Base-by-base conservation (phyloP, 2,888 invertebrate genomes). In the Baronia brevicornis region DNA sequence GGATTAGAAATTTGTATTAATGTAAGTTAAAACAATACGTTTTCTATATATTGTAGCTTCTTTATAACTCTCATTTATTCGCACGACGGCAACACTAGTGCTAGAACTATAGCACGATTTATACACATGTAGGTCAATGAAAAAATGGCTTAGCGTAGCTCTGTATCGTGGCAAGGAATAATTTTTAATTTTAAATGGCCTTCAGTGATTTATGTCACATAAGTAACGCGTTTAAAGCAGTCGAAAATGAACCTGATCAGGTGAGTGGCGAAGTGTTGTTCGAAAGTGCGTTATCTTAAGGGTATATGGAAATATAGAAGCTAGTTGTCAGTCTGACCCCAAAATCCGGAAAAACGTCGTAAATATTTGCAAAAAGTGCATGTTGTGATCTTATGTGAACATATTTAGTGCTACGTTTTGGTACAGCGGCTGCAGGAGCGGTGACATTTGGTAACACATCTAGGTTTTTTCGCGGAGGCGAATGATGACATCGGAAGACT, bases 101-200 rank as follows among this genome's bases (percentile, higher is more conserved):
- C 19, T 36, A 23, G 55, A 69, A 65, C 63, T 68, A 51, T 54
- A 74, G 65, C 64, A 70, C 69, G 74, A 78, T 75, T 69, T 79
- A 73, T 78, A 78, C 77, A 80, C 78, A 80, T 84, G 80, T 82
- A 84, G 84, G 80, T 82, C 82, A 80, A 71, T 79, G 79, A 77
- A 84, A 84, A 84, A 82, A 72, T 84, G 84, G 84, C 82, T 77
- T 82, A 82, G 72, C 69, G 68, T 67, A 74, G 71, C 48, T 82
- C 77, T 77, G 75, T 77, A 72, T 74, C 77, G 80, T 84, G 82
- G 79, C 79, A 80, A 78, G 70, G 69, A 74, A 75, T 73, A 79
- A 67, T 66, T 75, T 82, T 73, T 75, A 75, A 73, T 46, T 82
- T 75, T 84, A 84, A 84, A 84, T 84, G 84, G 84, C 84, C 74